Evolutionary conservation across 2,797 vertebrate species (phyloP), one percentile per base, ranked within the genome.

Genomic region (Antennarius maculatus): DNA sequence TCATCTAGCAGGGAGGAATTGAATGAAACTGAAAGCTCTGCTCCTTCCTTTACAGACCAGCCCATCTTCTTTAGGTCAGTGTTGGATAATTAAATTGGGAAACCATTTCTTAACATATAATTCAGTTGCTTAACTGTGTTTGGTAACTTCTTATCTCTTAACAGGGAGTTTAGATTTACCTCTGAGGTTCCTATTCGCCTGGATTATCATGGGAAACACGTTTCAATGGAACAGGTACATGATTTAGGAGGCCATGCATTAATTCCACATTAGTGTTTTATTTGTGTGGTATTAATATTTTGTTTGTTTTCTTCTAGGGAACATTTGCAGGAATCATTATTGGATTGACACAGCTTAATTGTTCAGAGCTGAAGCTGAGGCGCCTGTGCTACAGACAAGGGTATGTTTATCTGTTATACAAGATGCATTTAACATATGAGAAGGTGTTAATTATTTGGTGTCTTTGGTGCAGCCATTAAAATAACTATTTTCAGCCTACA

Each of bases 161-260:
- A 67, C 81, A 99, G 98, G 89, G 98, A 99, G 90, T 99, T 99
- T 88, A 93, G 97, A n/a, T 99, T 99, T 82, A 99, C 95, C 0
- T 96, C 95, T 16, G 98, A 99, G 88, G 98, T 99, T 88, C 98
- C 97, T 0, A 97, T 99, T 82, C 95, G 97, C 2, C 91, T 99
- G 69, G 98, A 99, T 90, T 99, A 99, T 82, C 97, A 99, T 0
- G 98, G 98, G 56, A 99, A 99, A 78, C 97, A 99, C 0, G 94
- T 99, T 10, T 95, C 95, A 28, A 98, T 99, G 96, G 97, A 99
- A 78, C 98, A 99, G 96, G 98, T 99, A 84, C 51, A 31, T 39
- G 6, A 1, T 74, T 52, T 3, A 57, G 13, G 29, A 0, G 9
- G 34, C 10, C 70, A 14, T 62, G 10, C 53, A 18, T 58, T 17